Conservation (phyloP, 2,797 vertebrate species). For the Knipowitschia caucasica region DNA sequence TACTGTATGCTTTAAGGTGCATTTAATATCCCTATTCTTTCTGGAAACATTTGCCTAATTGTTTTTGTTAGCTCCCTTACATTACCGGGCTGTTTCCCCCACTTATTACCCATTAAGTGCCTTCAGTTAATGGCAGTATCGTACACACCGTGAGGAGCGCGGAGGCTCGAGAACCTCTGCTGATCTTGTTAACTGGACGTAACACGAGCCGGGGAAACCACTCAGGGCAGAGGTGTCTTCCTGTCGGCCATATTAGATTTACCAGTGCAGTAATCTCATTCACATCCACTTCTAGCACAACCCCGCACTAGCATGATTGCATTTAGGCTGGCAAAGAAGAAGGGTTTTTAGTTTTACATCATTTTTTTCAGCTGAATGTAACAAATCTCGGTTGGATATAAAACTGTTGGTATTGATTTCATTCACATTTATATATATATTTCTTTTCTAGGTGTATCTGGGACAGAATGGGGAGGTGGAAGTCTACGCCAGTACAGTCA, state of each 20-base stretch:
- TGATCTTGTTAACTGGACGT: constrained; percentile 66
- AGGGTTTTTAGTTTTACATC: constrained; percentile 22
- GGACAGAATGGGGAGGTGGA: constrained; percentile 73
- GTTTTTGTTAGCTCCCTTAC: constrained; percentile 1
- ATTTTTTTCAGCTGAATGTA: constrained; percentile 11
- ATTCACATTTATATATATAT: constrained; percentile 9
- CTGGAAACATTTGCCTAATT: constrained; percentile 3
- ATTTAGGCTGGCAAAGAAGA: constrained; percentile 42
- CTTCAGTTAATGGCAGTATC: constrained; percentile 48
- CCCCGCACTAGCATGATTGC: constrained; percentile 55
- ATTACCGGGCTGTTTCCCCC: constrained; percentile 21
- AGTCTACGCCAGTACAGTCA: constrained; percentile 73
- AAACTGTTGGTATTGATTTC: constrained; percentile 1
- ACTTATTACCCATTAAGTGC: constrained; percentile 46
- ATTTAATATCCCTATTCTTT: constrained; percentile 5
- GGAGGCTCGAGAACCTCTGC: constrained; percentile 47
- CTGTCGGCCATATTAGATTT: constrained; percentile 71
- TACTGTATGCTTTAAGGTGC: neutral
- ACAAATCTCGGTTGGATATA: constrained; percentile 1
- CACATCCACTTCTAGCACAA: constrained; percentile 57
- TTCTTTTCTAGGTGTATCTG: constrained; percentile 81
- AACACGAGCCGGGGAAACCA: constrained; percentile 71
- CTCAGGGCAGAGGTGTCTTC: constrained; percentile 70
- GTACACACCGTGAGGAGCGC: constrained; percentile 26
- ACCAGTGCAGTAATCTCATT: constrained; percentile 66